Evolutionary conservation across 2,113 vertebrate genomes (phyloP).

Genomic region (Epinephelus cyanopodus): DNA sequence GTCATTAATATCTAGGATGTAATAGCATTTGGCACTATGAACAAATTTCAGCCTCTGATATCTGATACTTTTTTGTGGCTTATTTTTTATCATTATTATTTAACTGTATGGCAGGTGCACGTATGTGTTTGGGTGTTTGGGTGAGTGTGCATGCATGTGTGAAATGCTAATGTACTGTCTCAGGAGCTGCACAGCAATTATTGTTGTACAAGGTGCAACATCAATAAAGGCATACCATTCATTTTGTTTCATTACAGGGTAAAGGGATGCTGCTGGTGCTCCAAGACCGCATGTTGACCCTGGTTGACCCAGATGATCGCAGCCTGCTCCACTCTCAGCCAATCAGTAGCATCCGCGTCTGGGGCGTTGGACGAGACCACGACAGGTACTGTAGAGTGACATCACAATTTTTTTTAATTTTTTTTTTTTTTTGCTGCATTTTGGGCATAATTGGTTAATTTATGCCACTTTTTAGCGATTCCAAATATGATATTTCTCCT

Average conservation of each 20-base stretch:
- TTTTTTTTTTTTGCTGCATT: background rate
- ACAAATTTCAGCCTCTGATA: too few species aligned
- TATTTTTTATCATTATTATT: too few species aligned
- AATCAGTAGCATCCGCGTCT: conserved; percentile 96
- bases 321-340: conserved; percentile 94
- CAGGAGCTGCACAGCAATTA: too few species aligned
- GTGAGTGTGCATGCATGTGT: too few species aligned
- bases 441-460: background rate
- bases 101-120: too few species aligned
- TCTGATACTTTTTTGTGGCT: too few species aligned
- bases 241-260: conserved; percentile 81
- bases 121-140: too few species aligned
- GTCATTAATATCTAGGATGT: too few species aligned
- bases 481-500: background rate
- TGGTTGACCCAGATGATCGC: conserved; percentile 94
- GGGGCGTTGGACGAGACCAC: conserved; percentile 96
- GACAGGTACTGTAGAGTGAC: conserved; percentile 92
- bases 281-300: conserved; percentile 93
- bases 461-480: background rate
- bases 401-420: background rate
- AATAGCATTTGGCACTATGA: too few species aligned
- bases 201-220: too few species aligned
- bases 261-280: conserved; percentile 96
- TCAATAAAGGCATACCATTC: too few species aligned
- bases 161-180: too few species aligned